phyloP scores from a whole-genome alignment of 2,888 invertebrate genomes.

The Pyrgus malvae region DNA sequence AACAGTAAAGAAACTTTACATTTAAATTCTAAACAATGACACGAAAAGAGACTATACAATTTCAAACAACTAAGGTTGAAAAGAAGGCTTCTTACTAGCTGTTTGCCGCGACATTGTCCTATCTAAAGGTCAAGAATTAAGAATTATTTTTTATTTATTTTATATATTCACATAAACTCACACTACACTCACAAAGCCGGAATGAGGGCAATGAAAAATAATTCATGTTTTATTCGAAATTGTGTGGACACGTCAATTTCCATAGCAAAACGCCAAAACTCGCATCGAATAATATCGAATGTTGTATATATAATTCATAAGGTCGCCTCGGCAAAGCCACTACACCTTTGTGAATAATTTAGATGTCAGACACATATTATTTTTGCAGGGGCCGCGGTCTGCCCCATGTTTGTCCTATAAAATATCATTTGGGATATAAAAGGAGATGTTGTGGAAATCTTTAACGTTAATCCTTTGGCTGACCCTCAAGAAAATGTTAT shows the following conservation, averaged over 20 bases:
- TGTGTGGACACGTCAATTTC: conserved; percentile 33
- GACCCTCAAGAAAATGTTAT: conserved; percentile 18
- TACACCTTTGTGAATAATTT: conserved; percentile 77
- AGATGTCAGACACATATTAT: conserved; percentile 67
- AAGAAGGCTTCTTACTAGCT: no score
- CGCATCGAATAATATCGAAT: conserved; percentile 65
- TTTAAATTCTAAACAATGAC: no score
- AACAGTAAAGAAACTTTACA: no score
- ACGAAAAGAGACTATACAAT: no score
- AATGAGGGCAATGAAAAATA: conserved; percentile 12
- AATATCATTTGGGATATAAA: conserved; percentile 58
- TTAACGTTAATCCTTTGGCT: conserved; percentile 30
- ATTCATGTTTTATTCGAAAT: conserved; percentile 22
- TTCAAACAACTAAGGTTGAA: no score
- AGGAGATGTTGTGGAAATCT: conserved; percentile 38
- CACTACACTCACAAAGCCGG: conserved; percentile 7
- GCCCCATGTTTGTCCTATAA: conserved; percentile 61
- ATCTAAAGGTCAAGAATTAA: no score
- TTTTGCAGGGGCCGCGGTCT: conserved; percentile 65
- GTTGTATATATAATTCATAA: conserved; percentile 74
- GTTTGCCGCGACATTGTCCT: no score
- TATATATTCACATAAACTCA: no score
- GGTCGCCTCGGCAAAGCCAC: conserved; percentile 56
- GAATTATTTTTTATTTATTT: no score
- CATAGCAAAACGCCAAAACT: conserved; percentile 50